Evolutionary conservation across 2,797 vertebrate genomes (phyloP).

Genomic region (Coregonus suidteri): DNA sequence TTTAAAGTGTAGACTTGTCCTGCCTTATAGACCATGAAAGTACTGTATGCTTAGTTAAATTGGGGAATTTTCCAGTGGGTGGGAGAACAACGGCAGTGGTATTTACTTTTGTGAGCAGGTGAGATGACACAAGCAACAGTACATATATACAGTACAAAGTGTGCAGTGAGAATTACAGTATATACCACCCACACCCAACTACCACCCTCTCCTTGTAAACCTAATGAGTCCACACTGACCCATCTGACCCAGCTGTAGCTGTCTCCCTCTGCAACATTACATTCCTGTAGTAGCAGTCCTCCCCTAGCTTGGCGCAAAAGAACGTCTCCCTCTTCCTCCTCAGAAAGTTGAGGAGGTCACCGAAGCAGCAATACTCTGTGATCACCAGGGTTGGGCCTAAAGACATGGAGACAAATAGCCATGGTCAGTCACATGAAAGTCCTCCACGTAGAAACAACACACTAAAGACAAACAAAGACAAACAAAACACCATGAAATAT

Average conservation of each 20-base stretch:
- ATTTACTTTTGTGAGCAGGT: background rate
- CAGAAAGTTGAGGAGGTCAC: conserved; percentile 97
- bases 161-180: background rate
- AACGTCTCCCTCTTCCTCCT: conserved; percentile 92
- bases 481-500: background rate
- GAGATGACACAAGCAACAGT: background rate
- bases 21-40: too few species aligned
- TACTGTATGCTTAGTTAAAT: background rate
- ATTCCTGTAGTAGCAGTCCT: conserved; percentile 89
- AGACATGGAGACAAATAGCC: conserved; percentile 13
- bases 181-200: background rate
- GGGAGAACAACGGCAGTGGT: background rate
- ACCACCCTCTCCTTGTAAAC: background rate
- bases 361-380: conserved; percentile 98
- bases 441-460: conserved; percentile 1
- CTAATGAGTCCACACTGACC: background rate
- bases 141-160: background rate
- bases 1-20: too few species aligned
- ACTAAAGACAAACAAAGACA: conserved; percentile 4
- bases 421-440: background rate
- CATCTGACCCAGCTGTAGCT: conserved; percentile 27
- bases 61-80: too few species aligned
- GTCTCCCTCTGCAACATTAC: conserved; percentile 73
- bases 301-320: conserved; percentile 85
- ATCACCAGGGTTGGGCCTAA: conserved; percentile 96